Evolutionary conservation across 2,888 invertebrate genomes (phyloP), one percentile per base, ranked within the genome.

Genomic region (Taenaris catops): DNA sequence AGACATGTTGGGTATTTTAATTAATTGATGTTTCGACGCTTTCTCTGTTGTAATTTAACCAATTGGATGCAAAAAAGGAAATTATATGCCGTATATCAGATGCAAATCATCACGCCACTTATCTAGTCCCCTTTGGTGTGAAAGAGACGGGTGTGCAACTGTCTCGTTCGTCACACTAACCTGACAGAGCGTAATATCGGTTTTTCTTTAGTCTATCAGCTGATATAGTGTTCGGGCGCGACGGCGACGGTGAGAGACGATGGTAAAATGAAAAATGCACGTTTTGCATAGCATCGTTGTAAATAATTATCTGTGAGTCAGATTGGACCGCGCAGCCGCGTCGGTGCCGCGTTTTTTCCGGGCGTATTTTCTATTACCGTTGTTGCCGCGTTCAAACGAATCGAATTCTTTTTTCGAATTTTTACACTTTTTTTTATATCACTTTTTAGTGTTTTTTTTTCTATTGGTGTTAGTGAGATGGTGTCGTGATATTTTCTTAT

Each of bases 81-180:
- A 70, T 67, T 64, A 69, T 71, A 71, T 78, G 72, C 75, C 69
- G 53, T 53, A 50, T 73, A 78, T 79, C 79, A 71, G 74, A 83
- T 80, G 78, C 72, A 80, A 79, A 81, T 75, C 62, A 68, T 69
- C 67, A 59, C 55, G 61, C 67, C 63, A 71, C 63, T 75, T 79
- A 78, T 75, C 75, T 65, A 64, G 62, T 19, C 31, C 53, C 78
- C 79, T 66, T 65, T 53, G 44, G 61, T 41, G 48, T 57, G 68
- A 80, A 56, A 38, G 67, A 56, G 73, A 73, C 38, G 47, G 46
- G 25, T 25, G 51, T 62, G 14, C 38, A 50, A n/a, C n/a, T 35
- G 48, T 73, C 67, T 64, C 75, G 46, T 27, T 61, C 69, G 80
- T 56, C 76, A 80, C 56, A 83, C 72, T 75, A 84, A 81, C 62